Percentiles rank a stretch among this genome's conserved stretches.
Evolutionary conservation across 2,888 invertebrate species (phyloP).

Genomic region (Carpatolechia fugitivella): DNA sequence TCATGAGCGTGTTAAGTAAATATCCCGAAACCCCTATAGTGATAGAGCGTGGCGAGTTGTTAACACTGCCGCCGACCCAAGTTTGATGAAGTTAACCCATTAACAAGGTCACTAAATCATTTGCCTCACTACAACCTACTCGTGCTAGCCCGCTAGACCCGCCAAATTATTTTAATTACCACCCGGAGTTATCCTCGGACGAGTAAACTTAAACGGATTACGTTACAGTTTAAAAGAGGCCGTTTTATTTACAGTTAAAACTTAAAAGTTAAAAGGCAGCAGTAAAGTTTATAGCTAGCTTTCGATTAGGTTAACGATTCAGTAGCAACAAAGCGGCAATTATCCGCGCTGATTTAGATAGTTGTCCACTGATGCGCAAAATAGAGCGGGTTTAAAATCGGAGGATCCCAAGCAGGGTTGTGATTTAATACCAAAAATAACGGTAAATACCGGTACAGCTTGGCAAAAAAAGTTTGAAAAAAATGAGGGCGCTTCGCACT

Average conservation of each 20-base stretch:
- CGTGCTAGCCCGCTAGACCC: conserved; percentile 50
- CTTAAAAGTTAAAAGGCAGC: conserved; percentile 16
- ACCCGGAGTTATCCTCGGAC: conserved; percentile 17
- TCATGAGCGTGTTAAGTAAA: conserved; percentile 12
- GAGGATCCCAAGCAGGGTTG: too few species aligned
- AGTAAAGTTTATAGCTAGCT: conserved; percentile 34
- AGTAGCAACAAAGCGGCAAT: conserved; percentile 55
- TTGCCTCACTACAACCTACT: conserved; percentile 45
- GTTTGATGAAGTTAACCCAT: conserved; percentile 67
- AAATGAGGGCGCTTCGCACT: too few species aligned
- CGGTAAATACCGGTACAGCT: too few species aligned
- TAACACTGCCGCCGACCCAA: conserved; percentile 44
- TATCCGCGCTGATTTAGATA: conserved; percentile 66
- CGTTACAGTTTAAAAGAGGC: neutral
- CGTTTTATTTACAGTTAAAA: conserved; percentile 18
- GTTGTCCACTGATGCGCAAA: conserved; percentile 69
- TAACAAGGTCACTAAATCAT: conserved; percentile 70
- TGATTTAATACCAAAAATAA: too few species aligned
- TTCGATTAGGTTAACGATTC: conserved; percentile 49
- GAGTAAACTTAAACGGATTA: conserved; percentile 3
- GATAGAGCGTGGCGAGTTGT: conserved; percentile 33
- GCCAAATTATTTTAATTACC: conserved; percentile 62
- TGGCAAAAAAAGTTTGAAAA: too few species aligned
- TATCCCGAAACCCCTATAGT: conserved; percentile 6
- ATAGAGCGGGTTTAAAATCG: conserved; percentile 70